A percentile compares a stretch with the other conserved stretches of the same genome.
Conservation (phyloP, 2,113 vertebrate genomes). For the Phaethornis superciliosus region DNA sequence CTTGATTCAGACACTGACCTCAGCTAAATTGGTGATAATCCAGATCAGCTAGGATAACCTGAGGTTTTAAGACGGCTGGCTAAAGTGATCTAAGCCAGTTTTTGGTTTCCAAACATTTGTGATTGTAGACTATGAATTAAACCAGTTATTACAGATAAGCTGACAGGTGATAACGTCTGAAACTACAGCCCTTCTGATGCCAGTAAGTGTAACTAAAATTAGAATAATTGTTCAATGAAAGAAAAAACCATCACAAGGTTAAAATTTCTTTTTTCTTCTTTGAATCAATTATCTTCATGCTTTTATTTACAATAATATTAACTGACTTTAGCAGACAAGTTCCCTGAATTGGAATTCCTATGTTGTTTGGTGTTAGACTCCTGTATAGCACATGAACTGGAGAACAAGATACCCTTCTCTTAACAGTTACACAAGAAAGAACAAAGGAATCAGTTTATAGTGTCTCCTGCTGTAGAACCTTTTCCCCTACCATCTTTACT, state of each 20-base stretch:
- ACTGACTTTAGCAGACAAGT: not conserved
- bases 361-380: not conserved
- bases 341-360: not conserved
- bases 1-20: not conserved
- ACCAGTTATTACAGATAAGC: not conserved
- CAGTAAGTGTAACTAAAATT: not conserved
- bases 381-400: not conserved
- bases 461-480: not conserved
- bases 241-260: not conserved
- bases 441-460: not conserved
- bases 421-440: not conserved
- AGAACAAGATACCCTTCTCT: not conserved
- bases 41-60: not conserved
- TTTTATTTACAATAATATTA: not conserved
- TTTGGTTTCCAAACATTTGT: not conserved
- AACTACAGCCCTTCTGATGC: not conserved
- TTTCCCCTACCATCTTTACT: not conserved
- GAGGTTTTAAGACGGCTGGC: not conserved
- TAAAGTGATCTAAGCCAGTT: not conserved
- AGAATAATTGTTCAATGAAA: not conserved
- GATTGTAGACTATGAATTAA: not conserved
- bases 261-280: not conserved
- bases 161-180: constrained; percentile 1
- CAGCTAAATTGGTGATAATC: not conserved
- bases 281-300: not conserved